Conservation (phyloP, 2,797 vertebrate species). For the Triplophysa yarkandensis region DNA sequence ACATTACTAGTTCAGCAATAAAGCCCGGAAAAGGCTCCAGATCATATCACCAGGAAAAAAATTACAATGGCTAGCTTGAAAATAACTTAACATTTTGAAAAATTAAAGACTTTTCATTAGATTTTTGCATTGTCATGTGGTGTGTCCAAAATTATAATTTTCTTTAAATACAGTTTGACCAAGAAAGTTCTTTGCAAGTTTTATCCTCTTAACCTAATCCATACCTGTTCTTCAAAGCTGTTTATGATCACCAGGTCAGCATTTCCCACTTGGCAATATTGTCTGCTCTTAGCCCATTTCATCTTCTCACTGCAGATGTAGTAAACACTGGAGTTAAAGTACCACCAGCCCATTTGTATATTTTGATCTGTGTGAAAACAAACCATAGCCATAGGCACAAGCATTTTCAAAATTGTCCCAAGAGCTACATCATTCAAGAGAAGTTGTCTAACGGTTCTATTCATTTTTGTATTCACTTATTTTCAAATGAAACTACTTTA, state of each 20-base stretch:
- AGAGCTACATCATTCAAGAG: no score
- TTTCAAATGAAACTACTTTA: no score
- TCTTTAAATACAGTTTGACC: not conserved
- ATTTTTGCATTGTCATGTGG: no score
- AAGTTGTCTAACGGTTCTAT: no score
- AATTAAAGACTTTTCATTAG: no score
- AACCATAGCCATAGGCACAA: not conserved
- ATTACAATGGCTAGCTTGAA: no score
- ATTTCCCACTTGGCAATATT: not conserved
- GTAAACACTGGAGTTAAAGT: not conserved
- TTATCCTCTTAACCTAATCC: not conserved
- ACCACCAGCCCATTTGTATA: not conserved
- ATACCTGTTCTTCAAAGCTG: not conserved
- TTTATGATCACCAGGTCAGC: slow-evolving; percentile 13
- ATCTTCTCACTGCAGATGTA: not conserved
- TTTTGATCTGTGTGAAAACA: not conserved
- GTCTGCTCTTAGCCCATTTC: not conserved
- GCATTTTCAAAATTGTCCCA: not conserved
- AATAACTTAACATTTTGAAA: no score
- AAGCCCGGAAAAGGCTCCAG: no score
- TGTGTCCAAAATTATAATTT: not conserved
- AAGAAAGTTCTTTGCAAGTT: not conserved
- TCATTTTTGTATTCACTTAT: no score
- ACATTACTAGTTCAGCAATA: not conserved
- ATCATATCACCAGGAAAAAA: no score